Conservation (phyloP, 2,797 vertebrate species). For the Pelochelys cantorii region DNA sequence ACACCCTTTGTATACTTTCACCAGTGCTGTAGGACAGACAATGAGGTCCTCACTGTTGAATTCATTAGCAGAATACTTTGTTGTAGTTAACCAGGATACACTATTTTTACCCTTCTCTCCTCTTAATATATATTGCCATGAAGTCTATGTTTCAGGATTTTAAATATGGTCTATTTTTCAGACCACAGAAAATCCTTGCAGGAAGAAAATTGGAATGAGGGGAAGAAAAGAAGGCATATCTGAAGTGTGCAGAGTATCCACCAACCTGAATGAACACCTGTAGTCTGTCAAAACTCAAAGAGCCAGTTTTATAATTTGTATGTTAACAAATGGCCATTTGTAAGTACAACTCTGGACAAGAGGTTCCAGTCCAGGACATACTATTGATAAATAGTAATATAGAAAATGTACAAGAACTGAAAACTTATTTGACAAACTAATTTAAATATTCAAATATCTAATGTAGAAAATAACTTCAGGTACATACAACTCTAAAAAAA, state of each 20-base stretch:
- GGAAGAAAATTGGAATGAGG: neutral
- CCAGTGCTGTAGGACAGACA: too few species aligned
- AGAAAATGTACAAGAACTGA: neutral
- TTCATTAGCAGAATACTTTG: too few species aligned
- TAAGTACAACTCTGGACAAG: neutral
- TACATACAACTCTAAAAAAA: neutral
- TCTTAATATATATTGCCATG: neutral
- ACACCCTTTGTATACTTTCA: too few species aligned
- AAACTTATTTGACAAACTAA: neutral
- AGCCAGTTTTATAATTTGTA: neutral
- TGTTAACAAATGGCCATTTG: neutral
- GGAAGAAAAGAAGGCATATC: neutral
- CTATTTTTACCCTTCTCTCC: too few species aligned
- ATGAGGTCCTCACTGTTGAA: too few species aligned
- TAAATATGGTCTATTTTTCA: neutral
- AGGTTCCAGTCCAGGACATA: neutral
- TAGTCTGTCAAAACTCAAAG: neutral
- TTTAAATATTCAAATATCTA: neutral
- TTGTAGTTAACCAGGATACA: too few species aligned
- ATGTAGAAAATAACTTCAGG: neutral
- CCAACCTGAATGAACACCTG: neutral
- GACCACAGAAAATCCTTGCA: neutral
- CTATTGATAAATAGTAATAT: neutral
- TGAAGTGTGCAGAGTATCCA: neutral
- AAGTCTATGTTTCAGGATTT: neutral